Percentiles rank a stretch among this genome's conserved stretches.
These are phyloP conservation scores for Diadema setosum DNA, from an alignment of 35 echinoderm and acorn worm genomes.

Conservation along the genomic window DNA sequence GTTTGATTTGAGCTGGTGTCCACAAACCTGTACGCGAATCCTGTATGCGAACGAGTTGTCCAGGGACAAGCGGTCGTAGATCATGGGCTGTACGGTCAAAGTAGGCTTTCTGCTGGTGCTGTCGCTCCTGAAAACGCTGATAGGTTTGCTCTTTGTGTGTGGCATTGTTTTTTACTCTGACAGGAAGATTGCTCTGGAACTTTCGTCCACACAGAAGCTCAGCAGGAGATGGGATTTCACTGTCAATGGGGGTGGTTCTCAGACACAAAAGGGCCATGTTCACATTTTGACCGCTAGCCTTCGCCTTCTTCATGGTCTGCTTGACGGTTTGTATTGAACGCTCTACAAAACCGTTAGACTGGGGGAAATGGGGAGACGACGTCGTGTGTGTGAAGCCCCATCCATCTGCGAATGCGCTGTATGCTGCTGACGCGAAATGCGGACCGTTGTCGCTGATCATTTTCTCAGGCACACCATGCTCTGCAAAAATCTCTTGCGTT, in stretches of 20 bases:
- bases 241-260: conserved; percentile 19
- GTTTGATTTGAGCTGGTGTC: conserved; percentile 10
- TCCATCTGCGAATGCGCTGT: conserved; percentile 21
- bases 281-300: not conserved
- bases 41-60: conserved; percentile 24
- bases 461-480: conserved; percentile 72
- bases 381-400: conserved; percentile 45
- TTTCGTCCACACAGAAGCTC: conserved; percentile 28
- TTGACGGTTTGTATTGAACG: conserved; percentile 14
- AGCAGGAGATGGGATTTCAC: not conserved
- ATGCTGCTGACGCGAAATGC: conserved; percentile 37
- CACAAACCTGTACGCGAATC: not conserved
- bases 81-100: conserved; percentile 2
- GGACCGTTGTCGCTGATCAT: conserved; percentile 67
- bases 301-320: conserved; percentile 6
- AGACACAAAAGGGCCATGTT: not conserved
- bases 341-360: conserved; percentile 52
- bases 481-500: conserved; percentile 43
- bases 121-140: not conserved
- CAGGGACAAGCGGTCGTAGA: not conserved
- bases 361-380: conserved; percentile 56
- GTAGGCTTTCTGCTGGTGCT: conserved; percentile 30
- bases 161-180: not conserved
- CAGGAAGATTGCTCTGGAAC: conserved; percentile 28
- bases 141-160: not conserved